Percentiles rank a stretch among this genome's conserved stretches.
Evolutionary conservation across 2,888 invertebrate species (phyloP).

Genomic region (Hypsopygia costalis): DNA sequence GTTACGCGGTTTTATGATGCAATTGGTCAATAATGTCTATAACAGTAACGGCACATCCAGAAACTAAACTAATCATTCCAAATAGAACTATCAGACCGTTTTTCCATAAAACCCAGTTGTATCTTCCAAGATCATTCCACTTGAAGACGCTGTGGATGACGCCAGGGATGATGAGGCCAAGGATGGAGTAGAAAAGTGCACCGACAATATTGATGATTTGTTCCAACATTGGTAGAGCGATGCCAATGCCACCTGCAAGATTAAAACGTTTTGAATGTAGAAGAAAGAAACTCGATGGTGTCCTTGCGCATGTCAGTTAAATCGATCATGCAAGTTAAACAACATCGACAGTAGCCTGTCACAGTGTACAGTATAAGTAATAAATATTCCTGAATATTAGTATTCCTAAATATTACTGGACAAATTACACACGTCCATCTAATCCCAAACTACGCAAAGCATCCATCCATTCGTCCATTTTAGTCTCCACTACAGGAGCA

Average conservation of each 20-base stretch:
- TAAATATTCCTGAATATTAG: too few species aligned
- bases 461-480: too few species aligned
- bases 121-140: conserved; percentile 84
- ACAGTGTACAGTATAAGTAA: too few species aligned
- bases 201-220: conserved; percentile 73
- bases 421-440: too few species aligned
- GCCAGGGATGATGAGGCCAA: conserved; percentile 89
- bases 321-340: too few species aligned
- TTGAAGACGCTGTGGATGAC: conserved; percentile 85
- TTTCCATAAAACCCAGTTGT: conserved; percentile 85
- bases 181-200: conserved; percentile 83
- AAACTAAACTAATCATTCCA: conserved; percentile 82
- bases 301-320: too few species aligned
- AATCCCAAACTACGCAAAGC: too few species aligned
- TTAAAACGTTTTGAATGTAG: too few species aligned
- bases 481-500: too few species aligned
- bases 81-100: conserved; percentile 82
- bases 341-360: too few species aligned
- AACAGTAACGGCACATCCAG: conserved; percentile 76
- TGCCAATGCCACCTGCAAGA: conserved; percentile 82
- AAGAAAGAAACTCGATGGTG: too few species aligned
- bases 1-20: conserved; percentile 66
- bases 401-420: too few species aligned
- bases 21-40: conserved; percentile 49
- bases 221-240: conserved; percentile 80